These are phyloP conservation scores for Holothuria scabra DNA, from an alignment of 53 echinoderm and acorn worm genomes.

Conservation along the genomic window DNA sequence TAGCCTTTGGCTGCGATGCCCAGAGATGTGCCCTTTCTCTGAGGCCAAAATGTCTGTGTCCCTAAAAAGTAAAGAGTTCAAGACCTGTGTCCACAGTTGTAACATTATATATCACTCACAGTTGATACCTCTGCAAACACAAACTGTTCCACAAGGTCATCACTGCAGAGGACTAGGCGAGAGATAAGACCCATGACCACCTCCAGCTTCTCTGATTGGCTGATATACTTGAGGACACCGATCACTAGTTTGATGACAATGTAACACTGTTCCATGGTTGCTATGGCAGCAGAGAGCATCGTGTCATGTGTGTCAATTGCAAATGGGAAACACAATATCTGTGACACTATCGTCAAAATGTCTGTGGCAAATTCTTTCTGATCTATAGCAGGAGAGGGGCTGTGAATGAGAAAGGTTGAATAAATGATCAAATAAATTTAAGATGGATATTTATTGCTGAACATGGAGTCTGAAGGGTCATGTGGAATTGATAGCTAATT, in stretches of 20 bases:
- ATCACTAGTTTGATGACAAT: conserved; percentile 74
- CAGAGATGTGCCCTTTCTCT: too few relatives aligned
- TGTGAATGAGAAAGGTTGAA: neutral
- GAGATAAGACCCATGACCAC: conserved; percentile 75
- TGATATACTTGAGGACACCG: conserved; percentile 76
- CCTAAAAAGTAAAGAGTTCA: too few relatives aligned
- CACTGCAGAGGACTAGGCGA: conserved; percentile 54
- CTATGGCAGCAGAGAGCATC: conserved; percentile 73
- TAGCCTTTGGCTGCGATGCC: too few relatives aligned
- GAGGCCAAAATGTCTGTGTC: too few relatives aligned
- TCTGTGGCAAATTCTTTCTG: conserved; percentile 68
- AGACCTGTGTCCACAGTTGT: too few relatives aligned
- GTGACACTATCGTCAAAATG: conserved; percentile 78
- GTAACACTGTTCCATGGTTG: conserved; percentile 80
- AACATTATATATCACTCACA: conserved; percentile 2
- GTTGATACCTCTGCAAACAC: conserved; percentile 33
- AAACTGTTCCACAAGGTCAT: conserved; percentile 56
- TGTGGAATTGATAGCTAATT: too few relatives aligned
- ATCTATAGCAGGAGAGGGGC: neutral
- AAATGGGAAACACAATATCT: conserved; percentile 94
- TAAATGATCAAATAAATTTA: neutral
- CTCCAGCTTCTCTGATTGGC: conserved; percentile 75
- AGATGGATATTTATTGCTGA: neutral
- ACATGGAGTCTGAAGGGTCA: neutral
- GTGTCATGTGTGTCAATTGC: conserved; percentile 87